Conservation (phyloP, 2,888 invertebrate species). For the Andricus curvator region DNA sequence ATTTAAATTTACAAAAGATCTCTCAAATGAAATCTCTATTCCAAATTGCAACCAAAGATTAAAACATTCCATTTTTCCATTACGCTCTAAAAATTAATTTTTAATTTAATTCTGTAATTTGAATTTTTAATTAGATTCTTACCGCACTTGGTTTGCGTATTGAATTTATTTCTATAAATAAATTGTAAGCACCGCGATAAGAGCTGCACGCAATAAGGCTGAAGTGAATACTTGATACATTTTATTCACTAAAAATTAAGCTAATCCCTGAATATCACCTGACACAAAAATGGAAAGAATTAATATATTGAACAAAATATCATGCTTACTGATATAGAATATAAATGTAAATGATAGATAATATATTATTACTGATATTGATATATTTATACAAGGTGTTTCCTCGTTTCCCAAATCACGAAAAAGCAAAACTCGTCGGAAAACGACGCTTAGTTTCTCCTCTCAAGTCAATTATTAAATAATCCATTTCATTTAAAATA, state of each 20-base stretch:
- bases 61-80: not conserved
- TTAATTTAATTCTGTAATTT: not conserved
- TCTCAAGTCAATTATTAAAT: conserved; percentile 36
- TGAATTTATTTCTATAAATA: conserved; percentile 9
- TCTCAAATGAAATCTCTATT: not conserved
- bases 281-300: conserved; percentile 59
- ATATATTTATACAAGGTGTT: conserved; percentile 41
- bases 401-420: conserved; percentile 16
- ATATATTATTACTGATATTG: conserved; percentile 16
- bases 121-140: not conserved
- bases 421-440: conserved; percentile 20
- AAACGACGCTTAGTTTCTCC: conserved; percentile 25
- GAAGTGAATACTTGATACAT: conserved; percentile 41
- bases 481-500: conserved; percentile 11
- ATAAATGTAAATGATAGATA: conserved; percentile 53
- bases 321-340: conserved; percentile 64
- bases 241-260: conserved; percentile 47
- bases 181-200: conserved; percentile 38
- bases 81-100: not conserved
- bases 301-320: conserved; percentile 60
- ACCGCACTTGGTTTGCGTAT: not conserved
- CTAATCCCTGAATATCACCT: conserved; percentile 52
- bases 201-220: conserved; percentile 42
- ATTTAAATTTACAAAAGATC: conserved; percentile 9
- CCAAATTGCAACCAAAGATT: not conserved